Conservation (phyloP, 2,113 vertebrate species). For the Prionailurus bengalensis region DNA sequence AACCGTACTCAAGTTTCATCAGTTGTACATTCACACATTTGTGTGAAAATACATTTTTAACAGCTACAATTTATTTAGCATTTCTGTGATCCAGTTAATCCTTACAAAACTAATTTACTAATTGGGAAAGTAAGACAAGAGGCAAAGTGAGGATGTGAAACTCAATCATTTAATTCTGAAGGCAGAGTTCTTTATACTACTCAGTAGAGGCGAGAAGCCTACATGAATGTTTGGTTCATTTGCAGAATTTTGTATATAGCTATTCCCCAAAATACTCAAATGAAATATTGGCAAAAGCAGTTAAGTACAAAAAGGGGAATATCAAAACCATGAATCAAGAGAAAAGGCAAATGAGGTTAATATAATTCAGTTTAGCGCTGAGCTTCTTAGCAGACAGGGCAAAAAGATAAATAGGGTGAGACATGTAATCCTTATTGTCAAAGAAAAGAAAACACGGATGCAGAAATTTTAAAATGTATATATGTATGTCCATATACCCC, state of each 20-base stretch:
- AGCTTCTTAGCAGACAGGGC: background rate
- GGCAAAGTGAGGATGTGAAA: background rate
- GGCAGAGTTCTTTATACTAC: background rate
- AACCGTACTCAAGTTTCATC: background rate
- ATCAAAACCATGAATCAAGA: background rate
- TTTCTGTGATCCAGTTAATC: background rate
- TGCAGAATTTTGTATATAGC: background rate
- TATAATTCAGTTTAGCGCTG: background rate
- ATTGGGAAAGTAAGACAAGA: background rate
- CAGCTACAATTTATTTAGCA: background rate
- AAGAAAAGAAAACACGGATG: background rate
- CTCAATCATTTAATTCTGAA: background rate
- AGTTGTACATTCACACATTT: background rate
- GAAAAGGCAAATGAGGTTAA: background rate
- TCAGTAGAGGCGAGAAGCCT: background rate
- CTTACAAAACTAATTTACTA: background rate
- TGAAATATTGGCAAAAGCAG: constrained; percentile 10
- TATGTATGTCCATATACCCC: background rate
- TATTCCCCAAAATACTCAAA: background rate
- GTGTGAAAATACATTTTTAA: background rate
- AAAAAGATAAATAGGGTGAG: background rate
- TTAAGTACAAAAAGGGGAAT: background rate
- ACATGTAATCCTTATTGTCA: background rate
- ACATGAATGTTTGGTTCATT: background rate
- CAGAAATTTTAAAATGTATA: background rate